These are phyloP conservation scores for Teleogryllus occipitalis DNA, from an alignment of 1,140 invertebrate species.

Conservation along the genomic window DNA sequence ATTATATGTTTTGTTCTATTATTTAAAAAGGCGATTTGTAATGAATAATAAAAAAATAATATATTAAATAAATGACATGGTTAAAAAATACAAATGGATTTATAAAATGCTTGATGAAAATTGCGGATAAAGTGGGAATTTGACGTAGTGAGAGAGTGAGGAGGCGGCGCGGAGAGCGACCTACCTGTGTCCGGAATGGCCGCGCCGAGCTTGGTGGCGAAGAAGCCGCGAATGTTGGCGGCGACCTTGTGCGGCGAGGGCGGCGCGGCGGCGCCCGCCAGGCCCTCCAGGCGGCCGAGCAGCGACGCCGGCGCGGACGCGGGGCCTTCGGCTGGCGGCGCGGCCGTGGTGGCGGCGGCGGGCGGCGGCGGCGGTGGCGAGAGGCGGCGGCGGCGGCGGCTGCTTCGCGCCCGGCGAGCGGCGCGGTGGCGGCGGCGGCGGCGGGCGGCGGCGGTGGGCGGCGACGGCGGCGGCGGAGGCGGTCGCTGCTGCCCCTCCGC, in stretches of 20 bases:
- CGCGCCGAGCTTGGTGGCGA: slow-evolving; percentile 43
- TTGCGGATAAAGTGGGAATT: too few species aligned
- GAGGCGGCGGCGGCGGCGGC: slow-evolving; percentile 26
- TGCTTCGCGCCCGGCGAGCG: slow-evolving; percentile 16
- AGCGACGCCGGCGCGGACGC: slow-evolving; percentile 13
- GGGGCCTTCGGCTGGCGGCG: slow-evolving; percentile 17
- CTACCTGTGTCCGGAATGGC: slow-evolving; percentile 49
- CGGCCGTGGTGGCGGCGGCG: background rate
- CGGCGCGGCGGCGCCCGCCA: slow-evolving; percentile 36
- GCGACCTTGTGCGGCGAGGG: slow-evolving; percentile 46
- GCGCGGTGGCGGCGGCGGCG: background rate
- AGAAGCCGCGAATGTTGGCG: slow-evolving; percentile 47
- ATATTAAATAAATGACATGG: too few species aligned
- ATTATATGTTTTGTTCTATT: too few species aligned
- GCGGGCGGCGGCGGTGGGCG: background rate
- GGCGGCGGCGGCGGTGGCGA: background rate
- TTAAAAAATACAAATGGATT: too few species aligned
- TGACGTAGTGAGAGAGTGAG: background rate
- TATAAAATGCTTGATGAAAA: too few species aligned
- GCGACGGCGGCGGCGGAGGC: slow-evolving; percentile 26
- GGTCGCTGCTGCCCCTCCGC: background rate
- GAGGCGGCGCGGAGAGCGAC: slow-evolving; percentile 10
- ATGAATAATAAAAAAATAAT: too few species aligned
- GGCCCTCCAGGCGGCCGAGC: slow-evolving; percentile 34
- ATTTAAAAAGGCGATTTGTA: too few species aligned